Conservation (phyloP, 2,113 vertebrate genomes). For the Ginglymostoma cirratum region DNA sequence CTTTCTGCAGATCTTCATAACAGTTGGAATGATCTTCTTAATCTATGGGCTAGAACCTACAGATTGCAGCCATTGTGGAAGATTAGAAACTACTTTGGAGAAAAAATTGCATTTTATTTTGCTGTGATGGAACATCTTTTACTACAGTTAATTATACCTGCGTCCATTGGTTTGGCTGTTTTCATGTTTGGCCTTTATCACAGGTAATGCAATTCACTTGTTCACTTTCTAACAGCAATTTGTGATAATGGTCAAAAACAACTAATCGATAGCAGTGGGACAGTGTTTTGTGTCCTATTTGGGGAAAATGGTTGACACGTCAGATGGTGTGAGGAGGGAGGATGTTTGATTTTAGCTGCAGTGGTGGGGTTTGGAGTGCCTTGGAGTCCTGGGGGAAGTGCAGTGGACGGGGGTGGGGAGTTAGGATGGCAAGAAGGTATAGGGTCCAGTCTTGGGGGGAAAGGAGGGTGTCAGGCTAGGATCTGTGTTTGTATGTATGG, state of each 20-base stretch:
- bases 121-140: neutral
- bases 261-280: too few species aligned
- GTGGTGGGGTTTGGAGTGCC: too few species aligned
- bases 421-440: too few species aligned
- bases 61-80: neutral
- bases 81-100: conserved; percentile 32
- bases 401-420: too few species aligned
- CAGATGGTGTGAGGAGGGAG: too few species aligned
- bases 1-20: neutral
- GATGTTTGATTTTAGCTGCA: too few species aligned
- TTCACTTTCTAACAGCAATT: neutral
- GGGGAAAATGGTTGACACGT: too few species aligned
- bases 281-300: too few species aligned
- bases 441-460: too few species aligned
- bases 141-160: neutral
- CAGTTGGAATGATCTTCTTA: neutral
- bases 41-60: neutral
- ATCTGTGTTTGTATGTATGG: too few species aligned
- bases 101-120: conserved; percentile 35
- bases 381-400: too few species aligned
- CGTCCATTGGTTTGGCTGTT: neutral
- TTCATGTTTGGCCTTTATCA: conserved; percentile 2
- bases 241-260: neutral
- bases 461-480: too few species aligned
- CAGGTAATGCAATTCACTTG: neutral